Evolutionary conservation across 2,797 vertebrate species (phyloP), one percentile per base, ranked within the genome.

Genomic region (Phrynocephalus forsythii): DNA sequence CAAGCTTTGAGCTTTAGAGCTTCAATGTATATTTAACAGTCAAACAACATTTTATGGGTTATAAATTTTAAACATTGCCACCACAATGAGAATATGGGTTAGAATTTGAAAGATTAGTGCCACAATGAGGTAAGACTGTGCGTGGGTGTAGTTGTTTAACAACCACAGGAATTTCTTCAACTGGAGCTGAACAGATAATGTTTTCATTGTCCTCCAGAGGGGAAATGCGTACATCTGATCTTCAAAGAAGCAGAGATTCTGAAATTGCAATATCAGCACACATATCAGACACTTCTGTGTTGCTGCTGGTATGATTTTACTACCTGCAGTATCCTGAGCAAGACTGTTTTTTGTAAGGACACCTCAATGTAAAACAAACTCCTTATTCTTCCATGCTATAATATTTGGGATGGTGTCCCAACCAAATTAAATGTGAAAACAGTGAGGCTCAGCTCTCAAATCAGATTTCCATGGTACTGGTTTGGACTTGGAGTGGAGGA

Each of bases 401-500:
- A 9, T 86, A 69, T 33, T 86, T 80, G 71, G n/a, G 30, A 76
- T 22, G 18, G 67, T 75, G 30, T 56, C 30, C 24, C 24, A 69
- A 68, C 63, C 10, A 52, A 24, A 91, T n/a, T n/a, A 18, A 79
- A 28, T 28, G 30, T 63, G 28, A 66, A 66, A 22, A 82, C 68
- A 20, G 15, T 3, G 3, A 93, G 63, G 82, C 71, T 2, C 1
- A 82, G 90, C 11, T 3, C 2, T 83, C 78, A 90, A 28, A 48
- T 30, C 1, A 79, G 15, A 5, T 44, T 90, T 87, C 82, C 18
- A 48, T 63, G 56, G 5, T 2, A 1, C 28, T 86, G 18, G 66
- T 22, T 52, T 90, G 84, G 26, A 60, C 79, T 50, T 48, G 79
- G 73, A 30, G 79, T 71, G 86, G 38, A 88, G 93, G 75, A 50